Evolutionary conservation across 2,888 invertebrate species (phyloP).

Genomic region (Tinea trinotella): DNA sequence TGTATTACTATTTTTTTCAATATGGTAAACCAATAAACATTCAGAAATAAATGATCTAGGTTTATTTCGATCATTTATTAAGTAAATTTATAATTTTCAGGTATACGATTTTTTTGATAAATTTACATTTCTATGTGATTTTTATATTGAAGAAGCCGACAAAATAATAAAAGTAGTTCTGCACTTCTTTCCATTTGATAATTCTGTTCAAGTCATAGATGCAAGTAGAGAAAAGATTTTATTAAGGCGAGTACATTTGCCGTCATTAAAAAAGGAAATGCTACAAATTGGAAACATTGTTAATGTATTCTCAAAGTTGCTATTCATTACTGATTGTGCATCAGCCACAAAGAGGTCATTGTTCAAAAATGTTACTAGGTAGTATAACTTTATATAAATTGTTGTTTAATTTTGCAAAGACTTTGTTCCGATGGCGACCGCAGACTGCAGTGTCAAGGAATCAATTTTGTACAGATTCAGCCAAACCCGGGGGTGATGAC

Average conservation of each 20-base stretch:
- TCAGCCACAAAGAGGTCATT: slow-evolving; percentile 77
- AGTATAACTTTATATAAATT: slow-evolving; percentile 22
- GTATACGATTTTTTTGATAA: slow-evolving; percentile 68
- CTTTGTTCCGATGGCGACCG: too few species aligned
- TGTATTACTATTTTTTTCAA: too few species aligned
- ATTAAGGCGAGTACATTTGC: slow-evolving; percentile 76
- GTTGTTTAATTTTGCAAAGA: background rate
- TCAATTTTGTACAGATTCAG: too few species aligned
- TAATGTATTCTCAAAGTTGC: slow-evolving; percentile 80
- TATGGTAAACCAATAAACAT: too few species aligned
- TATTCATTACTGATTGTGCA: slow-evolving; percentile 79
- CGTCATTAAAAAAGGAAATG: slow-evolving; percentile 74
- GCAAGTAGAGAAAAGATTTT: slow-evolving; percentile 72
- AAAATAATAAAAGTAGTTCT: slow-evolving; percentile 79
- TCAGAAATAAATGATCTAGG: too few species aligned
- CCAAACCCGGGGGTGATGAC: too few species aligned
- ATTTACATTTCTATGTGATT: slow-evolving; percentile 81
- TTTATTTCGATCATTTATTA: too few species aligned
- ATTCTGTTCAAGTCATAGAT: slow-evolving; percentile 84
- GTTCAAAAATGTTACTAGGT: slow-evolving; percentile 76
- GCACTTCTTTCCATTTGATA: slow-evolving; percentile 82
- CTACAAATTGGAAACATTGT: slow-evolving; percentile 82
- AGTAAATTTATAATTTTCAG: slow-evolving; percentile 31
- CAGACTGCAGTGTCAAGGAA: too few species aligned
- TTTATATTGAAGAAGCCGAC: slow-evolving; percentile 85